A percentile compares a stretch with the other conserved stretches of the same genome.
These are phyloP conservation scores for Podarcis muralis DNA, from an alignment of 2,113 vertebrate species.

Conservation along the genomic window DNA sequence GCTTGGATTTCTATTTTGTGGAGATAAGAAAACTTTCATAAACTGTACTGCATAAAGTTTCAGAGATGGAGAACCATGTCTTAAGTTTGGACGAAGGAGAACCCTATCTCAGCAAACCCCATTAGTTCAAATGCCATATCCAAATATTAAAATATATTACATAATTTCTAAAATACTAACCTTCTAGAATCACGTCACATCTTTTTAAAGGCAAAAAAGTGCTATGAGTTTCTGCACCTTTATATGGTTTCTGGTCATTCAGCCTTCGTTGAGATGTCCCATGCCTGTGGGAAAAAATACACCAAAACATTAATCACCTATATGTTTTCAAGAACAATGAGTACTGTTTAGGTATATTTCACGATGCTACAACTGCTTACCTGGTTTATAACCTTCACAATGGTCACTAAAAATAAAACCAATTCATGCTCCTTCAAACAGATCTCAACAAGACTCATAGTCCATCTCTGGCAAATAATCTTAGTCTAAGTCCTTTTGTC, in stretches of 20 bases:
- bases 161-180: slow-evolving; percentile 67
- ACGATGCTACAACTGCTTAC: slow-evolving; percentile 9
- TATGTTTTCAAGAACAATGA: slow-evolving; percentile 27
- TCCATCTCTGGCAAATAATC: not conserved
- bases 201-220: slow-evolving; percentile 40
- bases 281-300: slow-evolving; percentile 61
- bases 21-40: not conserved
- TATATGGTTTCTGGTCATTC: slow-evolving; percentile 53
- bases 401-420: slow-evolving; percentile 4
- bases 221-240: slow-evolving; percentile 53
- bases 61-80: not conserved
- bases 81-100: not conserved
- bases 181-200: slow-evolving; percentile 66
- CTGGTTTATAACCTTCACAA: fast-evolving
- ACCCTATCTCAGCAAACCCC: not conserved
- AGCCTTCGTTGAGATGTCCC: slow-evolving; percentile 35
- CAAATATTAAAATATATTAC: slow-evolving; percentile 38
- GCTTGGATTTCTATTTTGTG: not conserved
- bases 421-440: not conserved
- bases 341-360: not conserved
- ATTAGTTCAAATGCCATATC: slow-evolving; percentile 17
- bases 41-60: not conserved
- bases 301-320: slow-evolving; percentile 47
- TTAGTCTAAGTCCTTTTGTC: not conserved
- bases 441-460: not conserved